Base-by-base conservation (phyloP, 2,113 vertebrate species). In the Craseonycteris thonglongyai region DNA sequence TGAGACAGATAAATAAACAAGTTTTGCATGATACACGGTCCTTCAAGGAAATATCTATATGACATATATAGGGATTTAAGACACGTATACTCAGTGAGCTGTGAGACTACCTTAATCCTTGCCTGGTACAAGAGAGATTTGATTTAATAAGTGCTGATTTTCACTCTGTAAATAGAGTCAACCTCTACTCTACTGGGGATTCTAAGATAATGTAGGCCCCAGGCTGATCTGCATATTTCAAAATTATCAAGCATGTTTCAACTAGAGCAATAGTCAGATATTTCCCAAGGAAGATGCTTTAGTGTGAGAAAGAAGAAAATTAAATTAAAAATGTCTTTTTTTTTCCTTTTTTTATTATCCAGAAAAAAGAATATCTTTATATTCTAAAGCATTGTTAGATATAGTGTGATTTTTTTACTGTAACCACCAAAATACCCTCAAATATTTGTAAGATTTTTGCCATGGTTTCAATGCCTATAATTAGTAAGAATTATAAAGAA, bases 141-240 rank as follows among this genome's bases (percentile, higher is more conserved):
- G 93, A 93, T 97, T 97, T 97, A 97, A 96, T 93, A 97, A 97
- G 75, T 68, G 79, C 96, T 92, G 95, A 93, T 95, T 97, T 97
- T 97, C 42, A 7, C 91, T 94, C 95, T 96, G 96, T 96, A 96
- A 97, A 97, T 95, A 97, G 93, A 97, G 83, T 84, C 97, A 97
- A 90, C 86, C 72, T 96, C 74, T 93, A 35, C 87, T 97, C 91
- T 89, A 40, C 80, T 63, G 80, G 71, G 89, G 61, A 81, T 95
- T 89, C 91, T 81, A 87, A 93, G 83, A 71, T 96, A 97, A 87
- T 85, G 76, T 91, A 94, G 72, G 94, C 96, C 87, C 49, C 83
- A 78, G 96, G 97, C 95, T 94, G 82, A 96, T 97, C 90, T 97
- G 93, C 95, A 96, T 97, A 97, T 95, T 96, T 97, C 96, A 87